These are phyloP conservation scores for Saguinus oedipus DNA, from an alignment of 2,797 vertebrate species.

Conservation along the genomic window DNA sequence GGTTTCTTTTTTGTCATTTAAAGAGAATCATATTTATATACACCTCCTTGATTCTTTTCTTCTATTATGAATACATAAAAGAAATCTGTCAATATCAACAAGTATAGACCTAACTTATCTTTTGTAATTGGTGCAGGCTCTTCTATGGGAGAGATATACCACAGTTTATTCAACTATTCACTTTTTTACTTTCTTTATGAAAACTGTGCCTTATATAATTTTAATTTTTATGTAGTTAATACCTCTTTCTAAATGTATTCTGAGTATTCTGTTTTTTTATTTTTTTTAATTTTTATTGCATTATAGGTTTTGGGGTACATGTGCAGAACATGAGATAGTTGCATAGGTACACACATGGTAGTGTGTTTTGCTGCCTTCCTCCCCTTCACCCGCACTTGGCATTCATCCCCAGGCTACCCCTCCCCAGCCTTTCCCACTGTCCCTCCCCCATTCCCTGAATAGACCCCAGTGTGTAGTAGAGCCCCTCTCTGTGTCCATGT, in stretches of 20 bases:
- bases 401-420: too few species aligned
- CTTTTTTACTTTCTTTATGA: neutral
- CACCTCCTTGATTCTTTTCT: neutral
- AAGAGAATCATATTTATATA: neutral
- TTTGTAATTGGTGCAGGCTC: neutral
- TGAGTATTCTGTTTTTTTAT: neutral
- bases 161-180: neutral
- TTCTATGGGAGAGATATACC: neutral
- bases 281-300: too few species aligned
- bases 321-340: too few species aligned
- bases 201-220: neutral
- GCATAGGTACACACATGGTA: too few species aligned
- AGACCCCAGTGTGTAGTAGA: too few species aligned
- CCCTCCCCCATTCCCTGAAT: too few species aligned
- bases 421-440: too few species aligned
- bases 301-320: too few species aligned
- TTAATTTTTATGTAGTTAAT: neutral
- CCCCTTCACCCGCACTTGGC: too few species aligned
- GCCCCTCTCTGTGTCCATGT: too few species aligned
- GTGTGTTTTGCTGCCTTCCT: too few species aligned
- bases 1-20: neutral
- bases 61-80: neutral
- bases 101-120: neutral
- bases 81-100: neutral
- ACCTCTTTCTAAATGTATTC: neutral